Evolutionary conservation across 2,888 invertebrate species (phyloP).

Genomic region (Cynaeus angustus): DNA sequence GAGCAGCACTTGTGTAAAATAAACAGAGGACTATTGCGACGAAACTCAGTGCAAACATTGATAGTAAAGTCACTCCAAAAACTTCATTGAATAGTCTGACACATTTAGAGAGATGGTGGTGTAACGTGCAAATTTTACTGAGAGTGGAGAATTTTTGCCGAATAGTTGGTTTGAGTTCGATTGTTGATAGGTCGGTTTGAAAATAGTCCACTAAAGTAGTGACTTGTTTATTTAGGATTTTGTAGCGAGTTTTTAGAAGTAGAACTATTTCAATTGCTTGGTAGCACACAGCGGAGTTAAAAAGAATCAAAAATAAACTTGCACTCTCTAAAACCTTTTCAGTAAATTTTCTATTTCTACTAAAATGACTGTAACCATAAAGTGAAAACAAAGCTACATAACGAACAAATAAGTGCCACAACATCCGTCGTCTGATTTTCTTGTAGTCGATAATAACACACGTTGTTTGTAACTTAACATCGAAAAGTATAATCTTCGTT

Average conservation of each 20-base stretch:
- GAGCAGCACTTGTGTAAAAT: not conserved
- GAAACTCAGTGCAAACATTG: conserved; percentile 31
- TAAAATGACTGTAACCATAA: not conserved
- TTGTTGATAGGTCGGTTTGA: not conserved
- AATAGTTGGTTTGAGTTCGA: not conserved
- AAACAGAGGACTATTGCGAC: not conserved
- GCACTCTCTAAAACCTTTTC: not conserved
- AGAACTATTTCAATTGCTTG: conserved; percentile 5
- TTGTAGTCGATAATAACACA: conserved; percentile 12
- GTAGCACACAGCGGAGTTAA: conserved; percentile 3
- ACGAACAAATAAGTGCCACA: not conserved
- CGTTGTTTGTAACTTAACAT: conserved; percentile 7
- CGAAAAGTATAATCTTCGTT: conserved; percentile 4
- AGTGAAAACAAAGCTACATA: not conserved
- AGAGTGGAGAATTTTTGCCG: not conserved
- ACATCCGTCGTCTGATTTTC: not conserved
- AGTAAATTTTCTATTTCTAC: not conserved
- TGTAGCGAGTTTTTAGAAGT: conserved; percentile 17
- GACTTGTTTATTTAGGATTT: conserved; percentile 23
- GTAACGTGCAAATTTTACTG: conserved; percentile 22
- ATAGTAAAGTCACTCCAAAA: conserved; percentile 25
- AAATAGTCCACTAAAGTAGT: conserved; percentile 12
- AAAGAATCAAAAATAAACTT: not conserved
- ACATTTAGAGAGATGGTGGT: conserved; percentile 28
- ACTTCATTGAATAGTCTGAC: conserved; percentile 27